phyloP scores from a whole-genome alignment of 53 echinoderm and acorn worm genomes.

The Astropecten irregularis region DNA sequence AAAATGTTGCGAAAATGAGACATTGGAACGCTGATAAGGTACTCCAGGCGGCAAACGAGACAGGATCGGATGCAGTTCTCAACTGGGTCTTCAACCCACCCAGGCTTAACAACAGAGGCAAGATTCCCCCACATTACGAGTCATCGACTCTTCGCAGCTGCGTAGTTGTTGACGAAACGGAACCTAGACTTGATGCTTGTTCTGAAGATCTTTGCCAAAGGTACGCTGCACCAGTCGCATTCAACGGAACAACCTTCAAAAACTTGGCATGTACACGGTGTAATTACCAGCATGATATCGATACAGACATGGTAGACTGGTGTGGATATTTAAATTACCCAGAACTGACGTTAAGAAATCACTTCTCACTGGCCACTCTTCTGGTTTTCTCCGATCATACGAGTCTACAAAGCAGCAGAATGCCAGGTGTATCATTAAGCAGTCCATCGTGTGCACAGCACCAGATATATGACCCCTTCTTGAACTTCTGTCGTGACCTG shows the following conservation, averaged over 20 bases:
- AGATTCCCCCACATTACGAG: too few relatives aligned
- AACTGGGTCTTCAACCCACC: background rate
- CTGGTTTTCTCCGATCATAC: background rate
- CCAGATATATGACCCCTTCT: constrained; percentile 38
- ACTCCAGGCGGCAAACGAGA: background rate
- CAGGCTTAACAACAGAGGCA: too few relatives aligned
- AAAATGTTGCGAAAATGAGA: background rate
- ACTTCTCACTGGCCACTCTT: background rate
- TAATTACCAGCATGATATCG: background rate
- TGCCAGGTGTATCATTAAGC: background rate
- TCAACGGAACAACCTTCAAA: background rate
- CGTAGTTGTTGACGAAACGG: background rate
- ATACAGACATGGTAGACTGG: too few relatives aligned
- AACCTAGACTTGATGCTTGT: background rate
- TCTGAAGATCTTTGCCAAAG: background rate
- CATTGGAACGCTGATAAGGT: background rate
- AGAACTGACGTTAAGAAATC: too few relatives aligned
- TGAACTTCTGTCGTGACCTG: constrained; percentile 25
- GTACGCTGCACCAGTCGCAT: background rate
- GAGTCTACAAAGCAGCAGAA: background rate
- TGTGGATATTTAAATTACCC: too few relatives aligned
- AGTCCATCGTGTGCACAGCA: background rate
- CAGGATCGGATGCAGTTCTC: too few relatives aligned
- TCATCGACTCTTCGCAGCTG: background rate
- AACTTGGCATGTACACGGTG: background rate